Percentiles rank a stretch among this genome's conserved stretches.
Evolutionary conservation across 2,888 invertebrate genomes (phyloP).

Genomic region (Drosophila flavopinicola): DNA sequence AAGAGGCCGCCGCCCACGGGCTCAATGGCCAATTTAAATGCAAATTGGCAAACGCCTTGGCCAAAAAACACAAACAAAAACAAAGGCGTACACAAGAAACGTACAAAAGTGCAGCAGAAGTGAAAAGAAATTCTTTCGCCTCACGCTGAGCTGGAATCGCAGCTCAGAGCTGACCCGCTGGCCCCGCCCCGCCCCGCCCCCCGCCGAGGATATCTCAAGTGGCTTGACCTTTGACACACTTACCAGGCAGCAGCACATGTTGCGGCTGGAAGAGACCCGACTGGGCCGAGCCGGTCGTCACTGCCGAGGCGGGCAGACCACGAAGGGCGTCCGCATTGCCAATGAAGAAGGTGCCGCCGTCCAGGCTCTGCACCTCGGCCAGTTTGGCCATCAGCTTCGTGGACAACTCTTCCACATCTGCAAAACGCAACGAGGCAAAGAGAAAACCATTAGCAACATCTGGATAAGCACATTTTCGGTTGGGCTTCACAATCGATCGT

Average conservation of each 20-base stretch:
- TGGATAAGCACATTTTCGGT: too few relatives aligned
- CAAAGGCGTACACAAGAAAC: slow-evolving; percentile 1
- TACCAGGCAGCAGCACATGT: slow-evolving; percentile 83
- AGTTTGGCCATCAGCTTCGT: slow-evolving; percentile 84
- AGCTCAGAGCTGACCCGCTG: neutral
- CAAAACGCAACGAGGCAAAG: slow-evolving; percentile 34
- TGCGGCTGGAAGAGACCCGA: slow-evolving; percentile 82
- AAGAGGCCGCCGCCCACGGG: slow-evolving; percentile 55
- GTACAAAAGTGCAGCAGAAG: slow-evolving; percentile 4
- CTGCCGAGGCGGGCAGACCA: slow-evolving; percentile 72
- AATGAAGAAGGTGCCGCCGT: slow-evolving; percentile 84
- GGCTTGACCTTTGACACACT: slow-evolving; percentile 63
- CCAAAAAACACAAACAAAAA: slow-evolving; percentile 25
- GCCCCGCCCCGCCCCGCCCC: neutral
- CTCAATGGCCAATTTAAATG: slow-evolving; percentile 64
- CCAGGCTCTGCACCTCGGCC: slow-evolving; percentile 84
- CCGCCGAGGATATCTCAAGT: slow-evolving; percentile 42
- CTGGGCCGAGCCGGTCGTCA: slow-evolving; percentile 56
- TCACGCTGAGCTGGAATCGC: too few relatives aligned
- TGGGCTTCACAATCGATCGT: too few relatives aligned
- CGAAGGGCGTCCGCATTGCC: slow-evolving; percentile 84
- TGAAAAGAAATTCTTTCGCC: slow-evolving; percentile 29
- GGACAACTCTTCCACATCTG: slow-evolving; percentile 85
- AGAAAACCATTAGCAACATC: slow-evolving; percentile 30
- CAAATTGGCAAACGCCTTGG: slow-evolving; percentile 65